A percentile compares a stretch with the other conserved stretches of the same genome.
These are phyloP conservation scores for Xenopus laevis DNA, from an alignment of 2,113 vertebrate species.

Conservation along the genomic window DNA sequence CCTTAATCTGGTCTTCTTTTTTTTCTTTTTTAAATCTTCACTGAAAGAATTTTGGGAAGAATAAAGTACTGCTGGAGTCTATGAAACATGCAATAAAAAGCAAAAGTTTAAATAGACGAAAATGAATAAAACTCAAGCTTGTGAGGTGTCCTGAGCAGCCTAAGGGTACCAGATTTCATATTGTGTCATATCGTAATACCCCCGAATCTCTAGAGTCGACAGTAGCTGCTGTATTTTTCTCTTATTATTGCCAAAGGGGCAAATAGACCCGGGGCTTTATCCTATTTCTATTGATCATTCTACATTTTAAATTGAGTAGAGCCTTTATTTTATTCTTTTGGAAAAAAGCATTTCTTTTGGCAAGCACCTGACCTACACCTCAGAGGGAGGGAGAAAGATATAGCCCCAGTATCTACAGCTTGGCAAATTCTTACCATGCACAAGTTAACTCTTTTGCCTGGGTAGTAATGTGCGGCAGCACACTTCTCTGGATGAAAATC, in stretches of 20 bases:
- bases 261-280: conserved; percentile 38
- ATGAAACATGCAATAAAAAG: not conserved
- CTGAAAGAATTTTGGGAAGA: not conserved
- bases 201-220: conserved; percentile 25
- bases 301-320: conserved; percentile 32
- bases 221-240: conserved; percentile 8
- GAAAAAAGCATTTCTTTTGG: not conserved
- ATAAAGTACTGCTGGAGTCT: not conserved
- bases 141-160: conserved; percentile 19
- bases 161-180: conserved; percentile 19
- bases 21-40: not conserved
- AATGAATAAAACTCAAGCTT: conserved; percentile 30
- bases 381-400: not conserved
- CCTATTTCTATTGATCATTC: conserved; percentile 39
- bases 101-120: conserved; percentile 13
- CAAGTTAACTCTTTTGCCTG: not conserved
- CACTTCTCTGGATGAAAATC: not conserved
- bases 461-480: not conserved
- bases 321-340: conserved; percentile 24
- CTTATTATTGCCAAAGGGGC: conserved; percentile 38
- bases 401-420: not conserved
- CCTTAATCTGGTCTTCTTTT: not conserved
- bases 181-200: conserved; percentile 35
- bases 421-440: not conserved
- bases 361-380: not conserved